Percentiles rank a stretch among this genome's conserved stretches.
phyloP scores from a whole-genome alignment of 1,140 invertebrate genomes.

The Pogonomyrmex californicus region DNA sequence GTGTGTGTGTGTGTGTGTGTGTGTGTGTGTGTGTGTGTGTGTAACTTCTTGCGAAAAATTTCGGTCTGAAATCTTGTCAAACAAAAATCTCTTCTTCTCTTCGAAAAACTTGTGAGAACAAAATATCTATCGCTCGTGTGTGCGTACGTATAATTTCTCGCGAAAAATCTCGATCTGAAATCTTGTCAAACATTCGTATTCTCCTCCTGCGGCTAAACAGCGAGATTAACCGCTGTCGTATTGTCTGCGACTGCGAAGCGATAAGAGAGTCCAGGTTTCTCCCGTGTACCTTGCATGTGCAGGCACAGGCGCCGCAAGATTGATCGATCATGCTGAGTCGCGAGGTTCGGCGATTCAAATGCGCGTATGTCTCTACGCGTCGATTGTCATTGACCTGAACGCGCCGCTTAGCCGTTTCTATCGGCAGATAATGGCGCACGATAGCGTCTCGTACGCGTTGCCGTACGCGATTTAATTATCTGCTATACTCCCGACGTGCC shows the following conservation, averaged over 20 bases:
- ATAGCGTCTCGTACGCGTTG: constrained; percentile 69
- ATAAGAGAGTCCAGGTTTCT: constrained; percentile 65
- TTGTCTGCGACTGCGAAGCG: constrained; percentile 42
- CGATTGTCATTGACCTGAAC: constrained; percentile 66
- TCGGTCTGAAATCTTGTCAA: background rate
- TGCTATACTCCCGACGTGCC: constrained; percentile 44
- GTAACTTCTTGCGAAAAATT: background rate
- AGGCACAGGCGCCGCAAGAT: constrained; percentile 71
- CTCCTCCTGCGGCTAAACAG: constrained; percentile 10
- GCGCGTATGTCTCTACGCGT: constrained; percentile 37
- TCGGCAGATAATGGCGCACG: constrained; percentile 63
- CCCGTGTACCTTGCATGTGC: constrained; percentile 54
- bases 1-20: too few species aligned
- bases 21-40: too few species aligned
- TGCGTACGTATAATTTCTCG: background rate
- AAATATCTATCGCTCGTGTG: too few species aligned
- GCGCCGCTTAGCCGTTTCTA: constrained; percentile 65
- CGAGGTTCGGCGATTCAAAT: constrained; percentile 39
- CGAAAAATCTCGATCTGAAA: background rate
- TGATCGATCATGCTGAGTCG: constrained; percentile 71
- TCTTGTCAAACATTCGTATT: constrained; percentile 5
- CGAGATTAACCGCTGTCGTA: constrained; percentile 68
- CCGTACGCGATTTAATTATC: constrained; percentile 75
- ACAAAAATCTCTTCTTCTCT: background rate
- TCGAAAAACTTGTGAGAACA: too few species aligned